Conservation (phyloP, 2,888 invertebrate species). For the Axea sp. region DNA sequence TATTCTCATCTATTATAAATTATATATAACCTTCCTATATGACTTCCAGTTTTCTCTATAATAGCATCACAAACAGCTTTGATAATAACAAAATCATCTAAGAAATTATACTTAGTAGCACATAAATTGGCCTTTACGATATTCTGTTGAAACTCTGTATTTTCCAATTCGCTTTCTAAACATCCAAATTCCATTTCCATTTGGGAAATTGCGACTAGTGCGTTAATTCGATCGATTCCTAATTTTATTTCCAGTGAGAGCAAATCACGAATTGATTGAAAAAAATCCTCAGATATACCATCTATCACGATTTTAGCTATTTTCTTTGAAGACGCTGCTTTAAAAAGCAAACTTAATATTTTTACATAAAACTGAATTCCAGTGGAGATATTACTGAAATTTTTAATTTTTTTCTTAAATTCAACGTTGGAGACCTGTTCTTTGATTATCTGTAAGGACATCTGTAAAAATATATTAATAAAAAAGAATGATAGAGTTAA, state of each 20-base stretch:
- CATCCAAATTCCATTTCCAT: conserved; percentile 66
- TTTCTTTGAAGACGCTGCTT: conserved; percentile 27
- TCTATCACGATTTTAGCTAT: conserved; percentile 26
- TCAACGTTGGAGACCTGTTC: background rate
- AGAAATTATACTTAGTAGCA: conserved; percentile 67
- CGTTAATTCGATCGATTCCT: conserved; percentile 15
- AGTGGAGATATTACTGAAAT: background rate
- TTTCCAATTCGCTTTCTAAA: conserved; percentile 58
- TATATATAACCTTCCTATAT: conserved; percentile 19
- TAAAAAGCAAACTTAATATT: conserved; percentile 36
- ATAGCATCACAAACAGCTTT: conserved; percentile 72
- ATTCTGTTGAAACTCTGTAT: conserved; percentile 65
- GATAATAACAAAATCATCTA: conserved; percentile 69
- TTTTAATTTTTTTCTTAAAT: conserved; percentile 18
- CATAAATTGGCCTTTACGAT: conserved; percentile 68
- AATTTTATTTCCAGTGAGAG: conserved; percentile 8
- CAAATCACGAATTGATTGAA: conserved; percentile 14
- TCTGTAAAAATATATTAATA: conserved; percentile 24
- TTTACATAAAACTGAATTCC: conserved; percentile 11
- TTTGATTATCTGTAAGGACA: conserved; percentile 18
- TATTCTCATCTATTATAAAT: too few species aligned
- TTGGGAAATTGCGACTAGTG: conserved; percentile 1
- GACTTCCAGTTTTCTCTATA: background rate
- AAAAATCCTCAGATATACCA: conserved; percentile 14
- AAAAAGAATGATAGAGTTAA: too few species aligned